Evolutionary conservation across 2,888 invertebrate species (phyloP), one percentile per base, ranked within the genome.

Genomic region (Dastarcus helophoroides): DNA sequence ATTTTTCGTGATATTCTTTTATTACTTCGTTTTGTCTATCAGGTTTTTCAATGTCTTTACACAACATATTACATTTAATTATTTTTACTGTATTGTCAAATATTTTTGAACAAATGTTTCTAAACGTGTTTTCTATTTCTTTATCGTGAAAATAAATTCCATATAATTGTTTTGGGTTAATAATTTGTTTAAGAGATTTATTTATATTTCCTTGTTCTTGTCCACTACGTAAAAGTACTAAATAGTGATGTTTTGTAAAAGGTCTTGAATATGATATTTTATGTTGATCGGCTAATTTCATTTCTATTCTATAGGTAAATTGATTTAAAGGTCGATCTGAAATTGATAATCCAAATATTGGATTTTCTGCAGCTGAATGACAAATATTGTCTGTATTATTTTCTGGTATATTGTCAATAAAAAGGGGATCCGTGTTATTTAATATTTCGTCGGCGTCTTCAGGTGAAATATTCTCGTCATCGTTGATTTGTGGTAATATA

Each of bases 251-350:
- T 36, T 37, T 41, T 17, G 37, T 32, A n/a, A 38, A 38, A 2
- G 38, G 39, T 34, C 22, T 35, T 5, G 32, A 24, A 19, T 32
- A 32, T 8, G 9, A 13, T 11, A 30, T 13, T 23, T 22, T 31
- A 24, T 28, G 36, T n/a, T 26, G 17, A 15, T 39, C 29, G 2
- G 36, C 38, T 14, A 29, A 32, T 16, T 36, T 27, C 3, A 39
- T 22, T 9, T 26, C 30, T 15, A 37, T 31, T 26, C 39, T 26
- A 21, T 37, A 32, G 5, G 19, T 16, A 5, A 26, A 31, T 15
- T 31, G 15, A 31, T 41, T 39, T 9, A 38, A 5, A 2, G 41
- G 31, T 24, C 38, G 32, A 32, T 41, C 38, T 1, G 41, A 38
- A 14, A 41, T 41, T 3, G 37, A 36, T 9, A 39, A n/a, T n/a